Conservation (phyloP, 1,140 invertebrate species). For the Drosophila carrolli region DNA sequence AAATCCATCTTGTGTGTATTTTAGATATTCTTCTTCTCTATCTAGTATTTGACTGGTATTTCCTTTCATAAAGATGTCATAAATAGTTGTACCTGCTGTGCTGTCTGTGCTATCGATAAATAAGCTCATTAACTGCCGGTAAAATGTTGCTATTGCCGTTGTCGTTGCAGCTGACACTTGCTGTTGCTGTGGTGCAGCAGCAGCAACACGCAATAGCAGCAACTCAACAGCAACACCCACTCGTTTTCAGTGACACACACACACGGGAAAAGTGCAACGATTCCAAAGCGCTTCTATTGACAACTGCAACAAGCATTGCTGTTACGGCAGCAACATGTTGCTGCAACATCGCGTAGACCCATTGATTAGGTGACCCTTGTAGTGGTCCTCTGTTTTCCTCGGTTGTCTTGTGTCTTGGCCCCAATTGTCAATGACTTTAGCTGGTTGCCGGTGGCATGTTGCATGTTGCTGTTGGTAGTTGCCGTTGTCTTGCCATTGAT, state of each 20-base stretch:
- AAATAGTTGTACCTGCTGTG: conserved; percentile 20
- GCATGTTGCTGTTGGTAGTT: conserved; percentile 35
- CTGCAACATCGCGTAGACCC: conserved; percentile 58
- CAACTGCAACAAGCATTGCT: conserved; percentile 11
- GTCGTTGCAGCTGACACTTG: conserved; percentile 70
- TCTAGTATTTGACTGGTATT: neutral
- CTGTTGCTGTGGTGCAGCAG: conserved; percentile 42
- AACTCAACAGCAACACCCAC: conserved; percentile 57
- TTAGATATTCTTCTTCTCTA: neutral
- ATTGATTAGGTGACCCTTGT: conserved; percentile 82
- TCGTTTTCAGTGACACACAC: conserved; percentile 44
- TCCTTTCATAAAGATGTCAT: conserved; percentile 21
- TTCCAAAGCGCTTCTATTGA: conserved; percentile 73
- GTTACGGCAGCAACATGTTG: conserved; percentile 49
- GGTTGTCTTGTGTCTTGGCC: conserved; percentile 54
- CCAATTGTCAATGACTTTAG: conserved; percentile 75
- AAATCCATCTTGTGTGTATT: neutral
- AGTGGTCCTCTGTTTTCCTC: conserved; percentile 61
- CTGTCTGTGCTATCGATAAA: conserved; percentile 51
- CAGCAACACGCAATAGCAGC: conserved; percentile 67
- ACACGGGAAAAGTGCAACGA: conserved; percentile 65
- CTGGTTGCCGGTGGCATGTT: conserved; percentile 21
- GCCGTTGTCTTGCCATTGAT: conserved; percentile 65
- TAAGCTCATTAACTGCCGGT: conserved; percentile 68
- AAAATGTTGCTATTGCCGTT: conserved; percentile 58